Base-by-base conservation (phyloP, 2,113 vertebrate species). In the Eubucco bourcierii region DNA sequence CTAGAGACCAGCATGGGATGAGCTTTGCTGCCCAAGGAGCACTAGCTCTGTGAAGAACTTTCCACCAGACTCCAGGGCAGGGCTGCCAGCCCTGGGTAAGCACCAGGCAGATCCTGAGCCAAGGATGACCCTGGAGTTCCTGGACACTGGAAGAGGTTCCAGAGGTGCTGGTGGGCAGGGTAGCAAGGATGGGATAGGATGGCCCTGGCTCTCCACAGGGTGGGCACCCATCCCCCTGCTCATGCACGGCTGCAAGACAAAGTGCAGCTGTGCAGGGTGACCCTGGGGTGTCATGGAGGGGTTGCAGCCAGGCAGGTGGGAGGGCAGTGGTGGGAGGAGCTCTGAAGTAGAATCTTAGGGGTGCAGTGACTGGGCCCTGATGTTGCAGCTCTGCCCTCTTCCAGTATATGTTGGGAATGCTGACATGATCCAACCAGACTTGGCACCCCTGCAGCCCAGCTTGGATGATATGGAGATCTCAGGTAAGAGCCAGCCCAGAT, bases 391-490 rank as follows among this genome's bases (percentile, higher is more conserved):
- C 73, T 94, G 33, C 55, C 56, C 39, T 93, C 83, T 84, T 96
- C 71, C 97, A 99, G 99, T 94, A 0, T 99, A 99, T 68, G 96
- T 98, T 3, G 98, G 97, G 94, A 99, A 99, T 31, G 99, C 99
- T 71, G 99, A 99, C 75, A 98, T 99, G 97, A 99, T 99, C 96
- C 99, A 99, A 94, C 99, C 99, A 0, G 99, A 98, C 73, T 93
- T 99, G 96, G 98, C 98, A 1, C 99, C 99, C 0, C 97, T 99
- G 85, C 99, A 99, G 97, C 99, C 99, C 88, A 99, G 97, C 95
- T 95, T 99, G 84, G 99, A 99, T 25, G 99, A 99, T 70, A 99
- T 99, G 99, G 99, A 99, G 60, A 98, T 98, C 91, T 98, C 99
- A 97, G 99, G 99, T 99, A 96, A 83, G 96, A 93, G 33, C 60